Evolutionary conservation across 92 coral and sea anemone genomes (phyloP).

Genomic region (Zoanthus sociatus): DNA sequence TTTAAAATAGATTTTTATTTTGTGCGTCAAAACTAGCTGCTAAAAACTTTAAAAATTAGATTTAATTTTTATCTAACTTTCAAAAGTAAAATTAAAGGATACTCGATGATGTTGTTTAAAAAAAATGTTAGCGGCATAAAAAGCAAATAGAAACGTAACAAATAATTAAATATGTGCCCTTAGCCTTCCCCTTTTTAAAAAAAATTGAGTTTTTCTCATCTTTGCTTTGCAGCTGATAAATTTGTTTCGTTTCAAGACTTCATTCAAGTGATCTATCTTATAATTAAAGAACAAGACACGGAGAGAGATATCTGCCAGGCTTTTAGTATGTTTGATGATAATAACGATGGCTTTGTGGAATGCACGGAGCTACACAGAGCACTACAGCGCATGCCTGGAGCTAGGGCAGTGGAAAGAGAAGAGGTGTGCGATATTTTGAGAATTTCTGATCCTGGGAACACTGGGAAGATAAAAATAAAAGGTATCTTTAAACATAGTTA

Average conservation of each 20-base stretch:
- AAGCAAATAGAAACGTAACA: no score
- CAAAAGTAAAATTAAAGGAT: no score
- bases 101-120: no score
- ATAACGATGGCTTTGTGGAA: not conserved
- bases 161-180: no score
- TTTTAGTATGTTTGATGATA: constrained; percentile 39
- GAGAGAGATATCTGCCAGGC: constrained; percentile 33
- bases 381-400: constrained; percentile 37
- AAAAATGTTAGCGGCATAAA: no score
- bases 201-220: not conserved
- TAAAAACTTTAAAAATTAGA: no score
- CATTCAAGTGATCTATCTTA: not conserved
- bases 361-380: constrained; percentile 13
- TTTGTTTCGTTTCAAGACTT: constrained; percentile 28
- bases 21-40: no score
- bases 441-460: constrained; percentile 14
- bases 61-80: no score
- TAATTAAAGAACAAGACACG: constrained; percentile 27
- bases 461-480: constrained; percentile 19
- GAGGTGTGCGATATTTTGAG: constrained; percentile 12
- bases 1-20: no score
- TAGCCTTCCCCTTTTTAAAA: no score
- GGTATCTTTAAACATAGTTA: not conserved
- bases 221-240: constrained; percentile 15
- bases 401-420: not conserved